Evolutionary conservation across 2,888 invertebrate genomes (phyloP).

Genomic region (Aphodius sticticus): DNA sequence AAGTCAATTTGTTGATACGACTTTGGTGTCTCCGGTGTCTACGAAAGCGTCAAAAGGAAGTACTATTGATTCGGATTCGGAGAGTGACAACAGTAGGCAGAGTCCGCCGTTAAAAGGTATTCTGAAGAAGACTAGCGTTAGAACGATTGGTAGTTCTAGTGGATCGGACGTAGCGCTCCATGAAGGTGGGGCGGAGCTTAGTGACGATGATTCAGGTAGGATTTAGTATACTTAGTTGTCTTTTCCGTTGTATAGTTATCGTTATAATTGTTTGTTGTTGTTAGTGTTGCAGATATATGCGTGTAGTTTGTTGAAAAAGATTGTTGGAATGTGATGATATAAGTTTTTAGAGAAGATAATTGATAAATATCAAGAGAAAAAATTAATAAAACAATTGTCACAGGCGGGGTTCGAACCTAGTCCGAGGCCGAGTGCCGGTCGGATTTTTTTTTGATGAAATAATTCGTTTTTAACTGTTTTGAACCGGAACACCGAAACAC

Average conservation of each 20-base stretch:
- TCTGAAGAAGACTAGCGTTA: slow-evolving; percentile 56
- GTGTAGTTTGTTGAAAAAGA: no score
- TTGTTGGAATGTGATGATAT: no score
- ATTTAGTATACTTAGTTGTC: slow-evolving; percentile 25
- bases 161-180: slow-evolving; percentile 71
- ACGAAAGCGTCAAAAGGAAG: slow-evolving; percentile 53
- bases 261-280: slow-evolving; percentile 31
- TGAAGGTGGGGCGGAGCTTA: slow-evolving; percentile 69
- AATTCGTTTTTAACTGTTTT: no score
- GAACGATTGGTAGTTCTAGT: slow-evolving; percentile 69
- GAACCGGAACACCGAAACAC: no score
- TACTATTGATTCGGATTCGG: slow-evolving; percentile 60
- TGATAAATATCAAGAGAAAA: no score
- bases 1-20: slow-evolving; percentile 43
- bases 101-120: slow-evolving; percentile 58
- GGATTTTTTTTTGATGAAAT: no score
- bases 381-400: no score
- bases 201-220: slow-evolving; percentile 71
- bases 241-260: slow-evolving; percentile 27
- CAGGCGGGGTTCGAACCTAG: no score
- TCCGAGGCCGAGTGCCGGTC: no score
- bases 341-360: no score
- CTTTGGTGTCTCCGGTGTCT: slow-evolving; percentile 53
- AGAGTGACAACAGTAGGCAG: slow-evolving; percentile 57
- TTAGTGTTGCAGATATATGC: slow-evolving; percentile 7